Evolutionary conservation across 2,797 vertebrate species (phyloP), one percentile per base, ranked within the genome.

Genomic region (Syngnathus acus): DNA sequence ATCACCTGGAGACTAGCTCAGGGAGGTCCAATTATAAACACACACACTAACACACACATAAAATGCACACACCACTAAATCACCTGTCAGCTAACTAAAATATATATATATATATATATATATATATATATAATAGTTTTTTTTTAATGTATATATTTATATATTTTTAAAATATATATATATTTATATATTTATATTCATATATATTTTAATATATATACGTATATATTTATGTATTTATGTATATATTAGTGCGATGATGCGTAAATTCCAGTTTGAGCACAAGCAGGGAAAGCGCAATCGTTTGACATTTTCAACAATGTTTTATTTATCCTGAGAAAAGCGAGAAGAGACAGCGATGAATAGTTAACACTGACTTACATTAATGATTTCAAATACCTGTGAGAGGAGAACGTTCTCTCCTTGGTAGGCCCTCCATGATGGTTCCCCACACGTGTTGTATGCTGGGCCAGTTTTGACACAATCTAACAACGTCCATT

Each of bases 21-120:
- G 81, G 86, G 88, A 84, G 78, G 84, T 85, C 86, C 87, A 90
- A 90, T 90, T 89, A 82, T 89, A 82, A 82, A 80, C 75, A 78
- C 70, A 71, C 64, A 68, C 17, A n/a, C 67, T 65, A 53, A 64
- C 21, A 62, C 53, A 62, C 37, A 62, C 61, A 68, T 66, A 55
- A 63, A 66, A 64, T 32, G 58, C 58, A 69, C 67, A 58, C 65
- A 65, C 59, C 59, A 59, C 72, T 65, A 67, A 66, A 71, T 68
- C 77, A 82, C 81, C 82, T 78, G 74, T 74, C 74, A 78, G 77
- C 72, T 3, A 17, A 74, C 71, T 75, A 42, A 83, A 81, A 32
- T 2, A 4, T 32, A 32, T 32, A 4, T 32, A 32, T 32, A 4
- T 32, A 32, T 32, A 26, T 1, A 26, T 26, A 26, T 26, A 26